Evolutionary conservation across 2,113 vertebrate species (phyloP).

Genomic region (Perognathus longimembris): DNA sequence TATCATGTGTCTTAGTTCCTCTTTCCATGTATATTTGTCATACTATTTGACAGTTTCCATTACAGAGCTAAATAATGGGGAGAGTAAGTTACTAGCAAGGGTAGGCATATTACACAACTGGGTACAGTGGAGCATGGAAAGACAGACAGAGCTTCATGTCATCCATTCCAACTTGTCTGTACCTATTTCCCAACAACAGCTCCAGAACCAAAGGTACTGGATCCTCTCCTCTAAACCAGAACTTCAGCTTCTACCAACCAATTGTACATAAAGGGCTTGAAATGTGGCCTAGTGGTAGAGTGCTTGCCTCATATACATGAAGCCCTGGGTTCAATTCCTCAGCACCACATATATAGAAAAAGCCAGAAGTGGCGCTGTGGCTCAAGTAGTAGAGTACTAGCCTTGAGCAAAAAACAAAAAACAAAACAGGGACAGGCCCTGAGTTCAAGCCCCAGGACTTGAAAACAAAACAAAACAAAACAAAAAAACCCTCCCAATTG

Average conservation of each 20-base stretch:
- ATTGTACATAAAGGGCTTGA: too few relatives aligned
- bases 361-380: too few relatives aligned
- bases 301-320: too few relatives aligned
- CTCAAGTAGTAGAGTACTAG: too few relatives aligned
- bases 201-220: neutral
- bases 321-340: too few relatives aligned
- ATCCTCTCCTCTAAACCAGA: slow-evolving; percentile 49
- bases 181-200: neutral
- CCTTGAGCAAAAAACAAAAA: too few relatives aligned
- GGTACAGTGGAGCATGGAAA: neutral
- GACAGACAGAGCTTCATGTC: neutral
- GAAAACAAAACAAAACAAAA: too few relatives aligned
- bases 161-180: neutral
- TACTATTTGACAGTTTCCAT: slow-evolving; percentile 20
- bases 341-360: too few relatives aligned
- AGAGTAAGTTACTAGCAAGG: neutral
- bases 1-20: neutral
- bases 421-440: too few relatives aligned
- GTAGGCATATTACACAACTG: neutral
- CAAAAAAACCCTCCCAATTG: too few relatives aligned
- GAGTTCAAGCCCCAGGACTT: too few relatives aligned
- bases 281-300: too few relatives aligned
- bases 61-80: neutral
- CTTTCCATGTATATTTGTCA: neutral
- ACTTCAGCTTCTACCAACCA: slow-evolving; percentile 31